phyloP scores from a whole-genome alignment of 2,888 invertebrate genomes.

The Dasypogon diadema region DNA sequence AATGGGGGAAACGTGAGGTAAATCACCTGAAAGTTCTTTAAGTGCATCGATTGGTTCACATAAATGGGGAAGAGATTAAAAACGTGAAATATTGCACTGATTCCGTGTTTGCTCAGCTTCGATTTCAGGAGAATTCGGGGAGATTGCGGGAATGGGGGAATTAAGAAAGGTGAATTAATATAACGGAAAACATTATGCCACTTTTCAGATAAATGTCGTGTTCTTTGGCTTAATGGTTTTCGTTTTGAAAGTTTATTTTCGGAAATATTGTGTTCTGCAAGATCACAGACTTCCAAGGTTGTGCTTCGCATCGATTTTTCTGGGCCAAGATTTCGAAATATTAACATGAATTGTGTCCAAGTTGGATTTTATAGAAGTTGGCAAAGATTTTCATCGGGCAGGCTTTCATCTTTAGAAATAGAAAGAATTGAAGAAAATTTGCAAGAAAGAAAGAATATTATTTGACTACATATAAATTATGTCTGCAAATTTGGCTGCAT shows the following conservation, averaged over 20 bases:
- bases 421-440: no score
- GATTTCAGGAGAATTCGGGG: not conserved
- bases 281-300: no score
- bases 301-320: no score
- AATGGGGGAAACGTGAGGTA: slow-evolving; percentile 31
- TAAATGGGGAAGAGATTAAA: slow-evolving; percentile 29
- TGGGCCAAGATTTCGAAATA: no score
- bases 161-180: not conserved
- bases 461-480: no score
- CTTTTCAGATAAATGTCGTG: not conserved
- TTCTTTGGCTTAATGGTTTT: not conserved
- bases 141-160: not conserved
- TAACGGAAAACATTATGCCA: not conserved
- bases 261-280: no score
- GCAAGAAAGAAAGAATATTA: no score
- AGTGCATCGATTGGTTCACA: slow-evolving; percentile 22
- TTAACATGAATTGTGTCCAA: no score
- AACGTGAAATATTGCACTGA: not conserved
- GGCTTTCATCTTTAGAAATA: no score
- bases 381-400: no score
- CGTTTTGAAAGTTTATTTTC: not conserved
- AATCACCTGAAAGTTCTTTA: not conserved
- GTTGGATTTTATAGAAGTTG: no score
- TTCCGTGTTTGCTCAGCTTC: not conserved
- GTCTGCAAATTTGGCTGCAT: no score